phyloP scores from a whole-genome alignment of 1,140 invertebrate genomes.

The Drosophila sp. region DNA sequence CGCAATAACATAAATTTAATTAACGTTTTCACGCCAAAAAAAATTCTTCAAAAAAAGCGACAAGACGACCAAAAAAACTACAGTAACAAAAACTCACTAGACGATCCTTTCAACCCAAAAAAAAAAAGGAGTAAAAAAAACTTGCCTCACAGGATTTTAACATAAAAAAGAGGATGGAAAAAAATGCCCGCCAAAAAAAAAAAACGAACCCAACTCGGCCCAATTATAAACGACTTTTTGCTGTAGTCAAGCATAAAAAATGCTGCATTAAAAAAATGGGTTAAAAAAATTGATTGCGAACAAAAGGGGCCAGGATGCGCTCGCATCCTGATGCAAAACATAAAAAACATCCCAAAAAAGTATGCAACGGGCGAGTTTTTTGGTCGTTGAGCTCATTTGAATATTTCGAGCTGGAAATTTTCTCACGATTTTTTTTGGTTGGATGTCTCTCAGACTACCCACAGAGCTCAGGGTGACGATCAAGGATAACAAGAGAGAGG shows the following conservation, averaged over 20 bases:
- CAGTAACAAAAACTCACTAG: constrained; percentile 54
- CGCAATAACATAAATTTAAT: constrained; percentile 71
- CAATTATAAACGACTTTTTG: constrained; percentile 79
- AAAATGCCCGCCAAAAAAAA: constrained; percentile 53
- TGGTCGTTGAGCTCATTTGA: constrained; percentile 61
- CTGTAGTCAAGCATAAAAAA: constrained; percentile 78
- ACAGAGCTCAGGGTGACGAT: constrained; percentile 73
- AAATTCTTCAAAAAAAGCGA: constrained; percentile 36
- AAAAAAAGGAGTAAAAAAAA: constrained; percentile 49
- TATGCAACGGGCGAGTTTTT: constrained; percentile 61
- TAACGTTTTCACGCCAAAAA: constrained; percentile 60
- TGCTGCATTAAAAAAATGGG: constrained; percentile 64
- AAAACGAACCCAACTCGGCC: constrained; percentile 35
- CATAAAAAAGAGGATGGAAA: constrained; percentile 44
- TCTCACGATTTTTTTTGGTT: constrained; percentile 73
- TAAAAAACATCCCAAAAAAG: constrained; percentile 64
- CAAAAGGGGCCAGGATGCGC: constrained; percentile 63
- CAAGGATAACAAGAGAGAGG: constrained; percentile 55
- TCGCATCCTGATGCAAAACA: constrained; percentile 38
- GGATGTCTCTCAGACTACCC: constrained; percentile 38
- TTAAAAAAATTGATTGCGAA: constrained; percentile 59
- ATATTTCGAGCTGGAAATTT: constrained; percentile 75
- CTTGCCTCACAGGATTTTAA: constrained; percentile 68
- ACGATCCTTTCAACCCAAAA: constrained; percentile 41
- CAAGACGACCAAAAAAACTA: constrained; percentile 33